Percentiles rank a stretch among this genome's conserved stretches.
phyloP scores from a whole-genome alignment of 2,888 invertebrate species.

The Allacma fusca region DNA sequence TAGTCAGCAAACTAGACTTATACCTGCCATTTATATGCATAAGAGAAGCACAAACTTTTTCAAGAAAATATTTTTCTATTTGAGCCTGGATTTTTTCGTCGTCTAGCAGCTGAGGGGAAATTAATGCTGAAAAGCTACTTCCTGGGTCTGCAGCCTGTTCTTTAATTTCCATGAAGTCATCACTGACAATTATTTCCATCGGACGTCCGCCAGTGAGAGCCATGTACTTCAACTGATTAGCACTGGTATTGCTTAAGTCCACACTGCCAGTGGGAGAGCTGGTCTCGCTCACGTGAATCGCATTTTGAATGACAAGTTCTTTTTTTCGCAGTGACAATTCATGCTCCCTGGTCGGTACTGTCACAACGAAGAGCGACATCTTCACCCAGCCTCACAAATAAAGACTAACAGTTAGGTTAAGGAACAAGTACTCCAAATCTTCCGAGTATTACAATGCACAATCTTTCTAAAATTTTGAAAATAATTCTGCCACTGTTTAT shows the following conservation, averaged over 20 bases:
- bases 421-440: too few relatives aligned
- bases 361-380: conserved; percentile 47
- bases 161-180: conserved; percentile 35
- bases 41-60: conserved; percentile 43
- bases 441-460: too few relatives aligned
- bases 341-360: conserved; percentile 46
- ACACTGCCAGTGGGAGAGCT: too few relatives aligned
- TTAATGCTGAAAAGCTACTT: neutral
- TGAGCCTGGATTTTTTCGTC: conserved; percentile 29
- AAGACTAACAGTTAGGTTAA: neutral
- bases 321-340: conserved; percentile 48
- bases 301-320: conserved; percentile 40
- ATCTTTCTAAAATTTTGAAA: too few relatives aligned
- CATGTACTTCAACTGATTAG: neutral
- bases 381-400: neutral
- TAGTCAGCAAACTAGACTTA: too few relatives aligned
- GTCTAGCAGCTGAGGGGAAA: neutral
- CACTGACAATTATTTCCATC: conserved; percentile 31
- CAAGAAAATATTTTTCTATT: conserved; percentile 44
- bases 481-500: too few relatives aligned
- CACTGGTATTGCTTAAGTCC: neutral
- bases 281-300: neutral
- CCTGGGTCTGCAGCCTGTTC: neutral
- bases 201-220: conserved; percentile 24
- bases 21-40: too few relatives aligned